Percentiles rank a stretch among this genome's conserved stretches.
These are phyloP conservation scores for Psix sp. DNA, from an alignment of 1,140 invertebrate genomes.

Conservation along the genomic window DNA sequence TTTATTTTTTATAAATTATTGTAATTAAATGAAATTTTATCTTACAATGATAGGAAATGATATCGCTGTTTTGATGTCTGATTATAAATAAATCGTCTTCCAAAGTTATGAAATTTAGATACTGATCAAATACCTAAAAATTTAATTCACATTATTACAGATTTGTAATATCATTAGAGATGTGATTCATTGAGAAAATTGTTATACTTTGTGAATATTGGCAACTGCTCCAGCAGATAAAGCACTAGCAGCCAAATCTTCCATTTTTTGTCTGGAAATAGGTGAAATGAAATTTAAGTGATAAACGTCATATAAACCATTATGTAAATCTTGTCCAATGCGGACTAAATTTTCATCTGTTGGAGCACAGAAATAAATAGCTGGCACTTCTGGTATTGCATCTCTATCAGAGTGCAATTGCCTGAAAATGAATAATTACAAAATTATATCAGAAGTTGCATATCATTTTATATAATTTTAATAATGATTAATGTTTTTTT, in stretches of 20 bases:
- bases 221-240: conserved; percentile 91
- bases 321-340: conserved; percentile 95
- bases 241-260: conserved; percentile 95
- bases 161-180: conserved; percentile 13
- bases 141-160: too few species aligned
- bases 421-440: conserved; percentile 76
- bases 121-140: conserved; percentile 92
- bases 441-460: neutral
- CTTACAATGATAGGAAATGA: conserved; percentile 94
- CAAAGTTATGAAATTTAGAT: conserved; percentile 98
- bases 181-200: conserved; percentile 9
- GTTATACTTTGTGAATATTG: conserved; percentile 93
- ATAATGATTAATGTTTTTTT: too few species aligned
- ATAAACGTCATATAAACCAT: conserved; percentile 95
- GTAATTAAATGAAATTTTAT: neutral
- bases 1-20: conserved; percentile 1
- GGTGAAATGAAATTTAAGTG: conserved; percentile 99
- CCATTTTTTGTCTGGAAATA: conserved; percentile 94
- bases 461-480: conserved; percentile 5
- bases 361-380: conserved; percentile 98
- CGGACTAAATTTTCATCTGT: conserved; percentile 96
- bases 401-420: conserved; percentile 96
- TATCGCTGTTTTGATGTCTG: conserved; percentile 92
- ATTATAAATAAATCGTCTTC: conserved; percentile 99
- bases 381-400: conserved; percentile 97